These are phyloP conservation scores for Norana najaformis DNA, from an alignment of 2,888 invertebrate species.

Conservation along the genomic window DNA sequence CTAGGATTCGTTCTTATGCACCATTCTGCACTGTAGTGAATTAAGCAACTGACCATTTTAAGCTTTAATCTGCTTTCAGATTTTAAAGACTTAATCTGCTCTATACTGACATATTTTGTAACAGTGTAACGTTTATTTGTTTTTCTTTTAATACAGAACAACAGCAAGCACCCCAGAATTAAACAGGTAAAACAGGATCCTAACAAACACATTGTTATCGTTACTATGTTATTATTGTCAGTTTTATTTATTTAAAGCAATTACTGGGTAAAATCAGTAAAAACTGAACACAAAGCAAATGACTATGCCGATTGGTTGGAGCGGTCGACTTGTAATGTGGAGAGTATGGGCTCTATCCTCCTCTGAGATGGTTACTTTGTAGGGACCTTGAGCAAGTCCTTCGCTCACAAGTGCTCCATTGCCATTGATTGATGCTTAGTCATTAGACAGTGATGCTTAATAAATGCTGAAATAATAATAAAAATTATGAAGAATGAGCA, in stretches of 20 bases:
- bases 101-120: background rate
- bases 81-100: background rate
- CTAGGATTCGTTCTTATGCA: background rate
- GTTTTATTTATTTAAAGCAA: background rate
- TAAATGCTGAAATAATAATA: no score
- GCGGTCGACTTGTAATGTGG: no score
- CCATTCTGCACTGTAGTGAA: background rate
- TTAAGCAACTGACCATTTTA: background rate
- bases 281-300: background rate
- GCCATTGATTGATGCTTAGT: no score
- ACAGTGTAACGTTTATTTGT: background rate
- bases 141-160: conserved; percentile 14
- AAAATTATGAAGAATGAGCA: background rate
- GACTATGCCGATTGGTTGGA: background rate
- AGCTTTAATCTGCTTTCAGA: background rate
- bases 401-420: no score
- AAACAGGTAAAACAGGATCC: background rate
- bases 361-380: no score
- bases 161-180: background rate
- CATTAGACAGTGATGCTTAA: no score
- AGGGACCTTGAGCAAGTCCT: no score
- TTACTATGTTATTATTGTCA: background rate
- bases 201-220: background rate
- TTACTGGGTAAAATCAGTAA: background rate
- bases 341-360: no score